phyloP scores from a whole-genome alignment of 1,140 invertebrate genomes.

The Drosophila cardini region DNA sequence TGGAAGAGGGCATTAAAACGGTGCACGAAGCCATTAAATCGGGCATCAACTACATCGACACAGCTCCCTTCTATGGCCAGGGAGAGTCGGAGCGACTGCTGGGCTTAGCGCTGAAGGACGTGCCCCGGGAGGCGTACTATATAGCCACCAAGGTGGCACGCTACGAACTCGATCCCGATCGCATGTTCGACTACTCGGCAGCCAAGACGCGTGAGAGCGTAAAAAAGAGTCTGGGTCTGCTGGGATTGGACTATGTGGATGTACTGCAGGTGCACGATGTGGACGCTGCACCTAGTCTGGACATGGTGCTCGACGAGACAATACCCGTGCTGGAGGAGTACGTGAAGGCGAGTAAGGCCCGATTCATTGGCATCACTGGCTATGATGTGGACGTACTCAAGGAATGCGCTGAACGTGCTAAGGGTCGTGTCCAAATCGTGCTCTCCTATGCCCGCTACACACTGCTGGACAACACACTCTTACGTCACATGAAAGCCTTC shows the following conservation, averaged over 20 bases:
- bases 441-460: conserved; percentile 92
- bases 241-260: conserved; percentile 94
- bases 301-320: conserved; percentile 93
- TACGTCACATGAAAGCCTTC: conserved; percentile 90
- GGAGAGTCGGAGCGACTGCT: conserved; percentile 92
- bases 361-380: conserved; percentile 94
- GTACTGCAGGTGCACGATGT: conserved; percentile 90
- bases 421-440: conserved; percentile 87
- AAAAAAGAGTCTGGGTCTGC: conserved; percentile 89
- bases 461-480: conserved; percentile 92
- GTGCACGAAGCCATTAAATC: conserved; percentile 89
- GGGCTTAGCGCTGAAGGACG: conserved; percentile 91
- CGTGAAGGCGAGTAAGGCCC: conserved; percentile 90
- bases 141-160: conserved; percentile 97
- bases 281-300: conserved; percentile 86
- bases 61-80: conserved; percentile 95
- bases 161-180: conserved; percentile 89
- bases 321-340: conserved; percentile 92
- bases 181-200: conserved; percentile 95
- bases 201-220: conserved; percentile 90
- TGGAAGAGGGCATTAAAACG: conserved; percentile 88
- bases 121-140: conserved; percentile 94
- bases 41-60: conserved; percentile 97
- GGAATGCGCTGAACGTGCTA: conserved; percentile 88
- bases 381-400: conserved; percentile 92